Evolutionary conservation across 2,888 invertebrate species (phyloP), one percentile per base, ranked within the genome.

Genomic region (Platynereis dumerilii): DNA sequence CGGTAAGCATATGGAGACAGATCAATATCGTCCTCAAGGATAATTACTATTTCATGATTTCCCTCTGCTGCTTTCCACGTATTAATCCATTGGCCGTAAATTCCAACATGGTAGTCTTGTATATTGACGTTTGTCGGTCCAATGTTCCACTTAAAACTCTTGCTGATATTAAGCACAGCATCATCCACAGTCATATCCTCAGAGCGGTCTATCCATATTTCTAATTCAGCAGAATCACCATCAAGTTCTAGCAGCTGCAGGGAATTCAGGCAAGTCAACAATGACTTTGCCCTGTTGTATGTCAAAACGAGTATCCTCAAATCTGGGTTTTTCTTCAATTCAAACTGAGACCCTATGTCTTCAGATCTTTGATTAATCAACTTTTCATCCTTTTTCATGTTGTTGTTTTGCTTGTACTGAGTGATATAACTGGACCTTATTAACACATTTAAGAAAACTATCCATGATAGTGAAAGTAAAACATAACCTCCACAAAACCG

Each of bases 1-100:
- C 69, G 66, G 61, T 76, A 79, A 34, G 76, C 74, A 57, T 69
- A 72, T 34, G 68, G 73, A 0, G 78, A 78, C 1, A 79, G 71
- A 15, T 73, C 72, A 17, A 77, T 48, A 60, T 80, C 80, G 55
- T 80, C 80, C 57, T 80, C 80, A 1, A 80, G 58, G 39, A 80
- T 70, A 0, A 80, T 67, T 1, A 73, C 79, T 15, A 78, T 73
- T 67, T 80, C 79, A 7, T 72, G 67, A 17, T 65, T 70, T 1
- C 74, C 69, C 1, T 65, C 53, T 1, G 26, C 53, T 0, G 74
- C 73, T 17, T 71, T 65, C 80, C 80, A 80, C 0, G 78, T 76
- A 2, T 68, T 58, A 10, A 74, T 56, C 75, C 75, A 75, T 60
- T 75, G 74, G 2, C 74, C 75, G 39, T 67, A 60, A 29, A 75